Evolutionary conservation across 2,797 vertebrate genomes (phyloP).

Genomic region (Knipowitschia caucasica): DNA sequence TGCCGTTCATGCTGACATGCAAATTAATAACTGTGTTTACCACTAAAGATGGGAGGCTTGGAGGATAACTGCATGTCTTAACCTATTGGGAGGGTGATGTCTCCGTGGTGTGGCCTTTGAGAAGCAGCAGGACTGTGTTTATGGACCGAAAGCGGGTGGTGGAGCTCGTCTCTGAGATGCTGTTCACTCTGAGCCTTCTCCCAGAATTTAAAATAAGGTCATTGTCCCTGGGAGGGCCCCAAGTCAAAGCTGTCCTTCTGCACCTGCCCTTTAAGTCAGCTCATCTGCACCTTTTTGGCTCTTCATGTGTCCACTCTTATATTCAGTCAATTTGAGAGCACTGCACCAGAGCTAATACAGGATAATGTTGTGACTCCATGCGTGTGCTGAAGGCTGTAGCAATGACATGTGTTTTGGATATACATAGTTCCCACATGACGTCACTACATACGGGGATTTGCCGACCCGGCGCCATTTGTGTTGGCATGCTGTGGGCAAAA

Average conservation of each 20-base stretch:
- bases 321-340: conserved; percentile 37
- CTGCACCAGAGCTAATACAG: conserved; percentile 6
- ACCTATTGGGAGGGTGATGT: conserved; percentile 46
- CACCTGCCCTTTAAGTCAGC: conserved; percentile 78
- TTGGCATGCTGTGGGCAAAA: too few species aligned
- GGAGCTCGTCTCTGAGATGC: conserved; percentile 41
- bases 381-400: background rate
- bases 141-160: conserved; percentile 48
- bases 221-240: conserved; percentile 75
- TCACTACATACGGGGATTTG: too few species aligned
- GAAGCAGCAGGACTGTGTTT: conserved; percentile 59
- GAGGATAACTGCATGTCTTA: conserved; percentile 32
- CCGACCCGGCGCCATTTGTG: too few species aligned
- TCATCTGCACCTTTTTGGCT: conserved; percentile 47
- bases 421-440: too few species aligned
- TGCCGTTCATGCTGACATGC: background rate
- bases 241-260: conserved; percentile 77
- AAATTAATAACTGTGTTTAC: background rate
- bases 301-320: conserved; percentile 52
- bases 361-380: conserved; percentile 27
- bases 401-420: background rate
- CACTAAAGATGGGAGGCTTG: conserved; percentile 16
- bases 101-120: conserved; percentile 63
- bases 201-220: conserved; percentile 88
- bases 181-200: conserved; percentile 59